A percentile compares a stretch with the other conserved stretches of the same genome.
Conservation (phyloP, 2,888 invertebrate species). For the Acanthosoma haemorrhoidale region DNA sequence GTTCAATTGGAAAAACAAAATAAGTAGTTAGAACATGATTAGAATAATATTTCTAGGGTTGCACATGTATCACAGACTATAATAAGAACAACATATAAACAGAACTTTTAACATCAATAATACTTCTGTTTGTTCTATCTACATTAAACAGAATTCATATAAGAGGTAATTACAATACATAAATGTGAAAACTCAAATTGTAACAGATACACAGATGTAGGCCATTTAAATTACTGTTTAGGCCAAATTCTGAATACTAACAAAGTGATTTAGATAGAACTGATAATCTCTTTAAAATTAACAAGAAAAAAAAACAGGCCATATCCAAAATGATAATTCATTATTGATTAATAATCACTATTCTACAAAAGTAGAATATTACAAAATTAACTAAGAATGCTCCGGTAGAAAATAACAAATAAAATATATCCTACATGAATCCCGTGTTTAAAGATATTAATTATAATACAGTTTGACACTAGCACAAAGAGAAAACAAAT, state of each 20-base stretch:
- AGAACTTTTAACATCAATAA: conserved; percentile 7
- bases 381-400: neutral
- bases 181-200: conserved; percentile 8
- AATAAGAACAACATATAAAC: conserved; percentile 12
- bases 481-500: neutral
- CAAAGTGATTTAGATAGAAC: too few relatives aligned
- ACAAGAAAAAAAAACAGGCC: neutral
- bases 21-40: conserved; percentile 9
- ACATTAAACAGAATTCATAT: conserved; percentile 1
- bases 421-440: conserved; percentile 25
- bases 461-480: conserved; percentile 2
- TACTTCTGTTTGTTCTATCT: conserved; percentile 11
- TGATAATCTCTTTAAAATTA: neutral
- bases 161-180: conserved; percentile 12
- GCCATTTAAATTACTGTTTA: conserved; percentile 4
- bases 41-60: conserved; percentile 14
- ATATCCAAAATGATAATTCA: too few relatives aligned
- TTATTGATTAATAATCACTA: too few relatives aligned
- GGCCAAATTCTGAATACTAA: neutral
- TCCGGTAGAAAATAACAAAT: neutral
- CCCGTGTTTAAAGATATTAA: neutral
- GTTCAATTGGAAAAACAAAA: neutral
- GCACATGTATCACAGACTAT: conserved; percentile 31
- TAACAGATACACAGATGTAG: neutral
- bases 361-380: too few relatives aligned